Evolutionary conservation across 1,140 invertebrate species (phyloP), one percentile per base, ranked within the genome.

Genomic region (Drosophila sturtevanti): DNA sequence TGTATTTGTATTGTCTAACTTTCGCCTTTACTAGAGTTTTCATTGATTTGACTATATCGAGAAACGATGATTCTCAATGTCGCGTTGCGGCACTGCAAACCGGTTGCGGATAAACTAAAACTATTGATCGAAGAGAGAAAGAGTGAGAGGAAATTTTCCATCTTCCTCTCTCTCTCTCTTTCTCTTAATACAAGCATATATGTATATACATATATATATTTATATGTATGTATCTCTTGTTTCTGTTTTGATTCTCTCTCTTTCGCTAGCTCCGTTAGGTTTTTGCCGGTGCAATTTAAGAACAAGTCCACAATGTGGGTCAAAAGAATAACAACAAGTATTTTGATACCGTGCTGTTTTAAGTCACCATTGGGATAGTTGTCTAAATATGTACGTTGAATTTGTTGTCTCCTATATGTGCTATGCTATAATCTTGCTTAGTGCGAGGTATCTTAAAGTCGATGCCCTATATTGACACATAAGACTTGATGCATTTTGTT

Each of bases 211-310:
- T 24, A 31, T 65, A 44, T 63, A 38, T 16, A 41, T 44, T 9
- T 44, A 12, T 44, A 16, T 44, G 16, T 16, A 34, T 48, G 16
- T 60, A 37, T 77, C 58, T 48, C 41, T 18, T 48, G 38, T 48
- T 48, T 48, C 41, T 54, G 51, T 54, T 54, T 54, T 35, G 22
- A 27, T 34, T 21, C 27, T 59, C 14, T 59, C 34, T 62, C 31
- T 24, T 9, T 18, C 68, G 37, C 66, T 77, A 65, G 61, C 56
- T 63, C 67, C 68, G 81, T 73, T 79, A 72, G 16, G 56, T 73
- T 59, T 72, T 76, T 69, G 81, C 81, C 81, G 81, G 81, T 86
- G 82, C 81, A 85, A 78, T 70, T 68, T 10, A 69, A 75, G 63
- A 76, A 76, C 72, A 76, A 76, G 72, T 76, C 34, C 31, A 35